Base-by-base conservation (phyloP, 2,797 vertebrate species). In the Schizopygopsis malacanthus region DNA sequence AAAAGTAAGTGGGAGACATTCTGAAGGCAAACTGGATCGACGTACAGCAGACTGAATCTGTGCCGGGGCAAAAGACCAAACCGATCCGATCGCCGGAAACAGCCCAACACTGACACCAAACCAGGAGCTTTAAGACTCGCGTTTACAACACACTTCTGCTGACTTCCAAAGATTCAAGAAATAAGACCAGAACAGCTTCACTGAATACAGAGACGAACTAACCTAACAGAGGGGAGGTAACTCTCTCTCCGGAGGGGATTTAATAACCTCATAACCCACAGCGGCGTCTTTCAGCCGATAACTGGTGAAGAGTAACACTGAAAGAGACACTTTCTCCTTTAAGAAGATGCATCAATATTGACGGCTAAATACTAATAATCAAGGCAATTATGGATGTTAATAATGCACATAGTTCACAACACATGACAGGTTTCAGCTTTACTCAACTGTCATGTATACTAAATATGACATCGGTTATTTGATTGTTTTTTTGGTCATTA, bases 1-100 rank as follows among this genome's bases (percentile, higher is more conserved):
- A 90, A 87, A 83, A 71, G 22, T 50, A 71, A 7, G 15, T 39
- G 28, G 59, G 72, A 85, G 79, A 89, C 85, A 82, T 80, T 87
- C 71, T 82, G 76, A 86, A 88, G 82, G 84, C 82, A 86, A 79
- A 87, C 61, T 82, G 84, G 85, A 78, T 81, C 18, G 75, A 84
- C 72, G 52, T 52, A 72, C 86, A 91, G 89, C 88, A 90, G 89
- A 89, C 76, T 83, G 65, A 87, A 85, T 88, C 91, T 91, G 87
- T 92, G 93, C 93, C 92, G 92, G 91, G 92, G 92, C 90, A 71
- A 86, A 22, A 88, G 50, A 65, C 43, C 81, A 37, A 75, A 88
- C 18, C 3, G 50, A 85, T 81, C 81, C 15, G 20, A 79, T 8
- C 77, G 86, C 80, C 82, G 82, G 59, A 45, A 89, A 82, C 71